These are phyloP conservation scores for Oncopeltus fasciatus DNA, from an alignment of 1,140 invertebrate genomes.

Conservation along the genomic window DNA sequence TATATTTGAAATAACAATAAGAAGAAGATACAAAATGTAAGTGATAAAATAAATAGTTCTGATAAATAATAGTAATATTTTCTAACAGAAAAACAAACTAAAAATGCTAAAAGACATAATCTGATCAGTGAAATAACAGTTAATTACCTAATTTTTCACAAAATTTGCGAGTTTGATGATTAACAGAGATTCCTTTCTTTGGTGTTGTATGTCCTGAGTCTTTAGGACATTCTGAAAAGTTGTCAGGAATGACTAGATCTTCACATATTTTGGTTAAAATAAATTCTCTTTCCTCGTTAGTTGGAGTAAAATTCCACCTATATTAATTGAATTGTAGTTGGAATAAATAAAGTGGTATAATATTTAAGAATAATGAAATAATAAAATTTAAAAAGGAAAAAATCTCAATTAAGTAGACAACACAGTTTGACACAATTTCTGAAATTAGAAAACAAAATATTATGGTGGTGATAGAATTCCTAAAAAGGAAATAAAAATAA, in stretches of 20 bases:
- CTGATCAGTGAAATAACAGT: too few relatives aligned
- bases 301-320: constrained; percentile 62
- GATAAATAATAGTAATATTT: not conserved
- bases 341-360: too few relatives aligned
- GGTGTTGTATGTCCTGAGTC: constrained; percentile 24
- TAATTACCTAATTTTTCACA: constrained; percentile 16
- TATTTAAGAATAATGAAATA: too few relatives aligned
- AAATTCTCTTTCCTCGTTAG: constrained; percentile 51
- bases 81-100: not conserved
- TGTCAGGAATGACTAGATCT: constrained; percentile 51
- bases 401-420: too few relatives aligned
- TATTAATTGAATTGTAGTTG: too few relatives aligned
- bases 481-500: too few relatives aligned
- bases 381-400: too few relatives aligned
- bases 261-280: constrained; percentile 49
- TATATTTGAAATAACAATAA: not conserved
- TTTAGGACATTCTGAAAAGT: constrained; percentile 58
- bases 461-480: too few relatives aligned
- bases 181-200: constrained; percentile 7
- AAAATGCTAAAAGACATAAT: not conserved
- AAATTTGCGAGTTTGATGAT: constrained; percentile 10
- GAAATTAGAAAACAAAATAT: too few relatives aligned
- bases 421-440: too few relatives aligned
- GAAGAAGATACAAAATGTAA: not conserved
- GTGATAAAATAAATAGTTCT: not conserved